Conservation (phyloP, 1,140 invertebrate genomes). For the Trichonephila clavipes region DNA sequence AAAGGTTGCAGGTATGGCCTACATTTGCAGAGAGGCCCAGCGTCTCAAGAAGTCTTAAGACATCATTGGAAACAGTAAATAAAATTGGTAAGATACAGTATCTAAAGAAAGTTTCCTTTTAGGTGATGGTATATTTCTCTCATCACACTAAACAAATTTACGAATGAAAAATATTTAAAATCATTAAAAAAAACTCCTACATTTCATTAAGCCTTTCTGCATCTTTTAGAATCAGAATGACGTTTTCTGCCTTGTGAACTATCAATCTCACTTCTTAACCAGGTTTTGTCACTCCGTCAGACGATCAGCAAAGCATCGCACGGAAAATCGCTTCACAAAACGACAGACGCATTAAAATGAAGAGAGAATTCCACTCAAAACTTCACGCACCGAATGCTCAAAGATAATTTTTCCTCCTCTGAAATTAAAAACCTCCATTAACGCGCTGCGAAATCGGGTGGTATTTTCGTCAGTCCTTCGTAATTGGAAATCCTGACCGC, state of each 20-base stretch:
- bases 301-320: not conserved
- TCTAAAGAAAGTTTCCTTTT: too few relatives aligned
- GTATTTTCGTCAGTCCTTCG: slow-evolving; percentile 24
- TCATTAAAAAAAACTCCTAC: too few relatives aligned
- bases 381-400: slow-evolving; percentile 57
- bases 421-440: slow-evolving; percentile 73
- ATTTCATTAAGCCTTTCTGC: too few relatives aligned
- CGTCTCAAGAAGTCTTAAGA: too few relatives aligned
- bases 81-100: too few relatives aligned
- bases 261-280: not conserved
- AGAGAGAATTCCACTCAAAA: slow-evolving; percentile 27
- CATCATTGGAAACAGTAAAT: too few relatives aligned
- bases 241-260: not conserved
- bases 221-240: not conserved
- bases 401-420: slow-evolving; percentile 38
- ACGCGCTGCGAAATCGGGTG: slow-evolving; percentile 20
- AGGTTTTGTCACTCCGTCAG: not conserved
- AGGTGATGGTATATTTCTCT: too few relatives aligned
- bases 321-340: not conserved
- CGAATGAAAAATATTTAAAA: too few relatives aligned
- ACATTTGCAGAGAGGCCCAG: too few relatives aligned
- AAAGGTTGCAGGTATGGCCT: too few relatives aligned
- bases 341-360: slow-evolving; percentile 40
- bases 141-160: too few relatives aligned
- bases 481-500: slow-evolving; percentile 70